Evolutionary conservation across 2,113 vertebrate genomes (phyloP).

Genomic region (Sebastes fasciatus): DNA sequence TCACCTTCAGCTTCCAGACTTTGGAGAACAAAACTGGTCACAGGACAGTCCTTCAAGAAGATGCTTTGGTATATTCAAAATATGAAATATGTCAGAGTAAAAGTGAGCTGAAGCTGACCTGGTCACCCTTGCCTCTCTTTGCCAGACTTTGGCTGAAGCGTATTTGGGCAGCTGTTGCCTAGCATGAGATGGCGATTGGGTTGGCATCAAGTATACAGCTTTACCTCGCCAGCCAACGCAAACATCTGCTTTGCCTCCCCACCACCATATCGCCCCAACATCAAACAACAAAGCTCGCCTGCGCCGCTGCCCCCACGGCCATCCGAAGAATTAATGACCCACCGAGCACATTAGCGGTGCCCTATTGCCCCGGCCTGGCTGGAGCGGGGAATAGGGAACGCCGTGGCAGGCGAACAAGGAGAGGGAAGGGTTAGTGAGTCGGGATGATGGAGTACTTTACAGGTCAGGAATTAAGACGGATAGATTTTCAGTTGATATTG

Average conservation of each 20-base stretch:
- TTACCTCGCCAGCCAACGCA: conserved; percentile 74
- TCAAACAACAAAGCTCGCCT: conserved; percentile 70
- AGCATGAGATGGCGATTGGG: conserved; percentile 75
- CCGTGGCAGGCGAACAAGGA: conserved; percentile 54
- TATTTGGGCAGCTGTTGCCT: conserved; percentile 82
- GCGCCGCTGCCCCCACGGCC: conserved; percentile 61
- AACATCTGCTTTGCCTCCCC: conserved; percentile 83
- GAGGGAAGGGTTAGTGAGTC: conserved; percentile 60
- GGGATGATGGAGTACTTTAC: conserved; percentile 60
- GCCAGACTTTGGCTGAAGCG: conserved; percentile 66
- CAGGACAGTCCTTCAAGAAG: conserved; percentile 5
- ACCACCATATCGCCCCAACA: conserved; percentile 57
- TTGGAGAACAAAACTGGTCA: conserved; percentile 4
- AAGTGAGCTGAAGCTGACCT: conserved; percentile 46
- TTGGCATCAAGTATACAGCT: conserved; percentile 66
- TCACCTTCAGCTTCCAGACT: conserved; percentile 48
- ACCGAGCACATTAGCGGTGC: conserved; percentile 71
- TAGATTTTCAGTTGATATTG: conserved; percentile 25
- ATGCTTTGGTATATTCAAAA: not conserved
- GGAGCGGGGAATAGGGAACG: conserved; percentile 43
- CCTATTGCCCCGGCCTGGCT: conserved; percentile 68
- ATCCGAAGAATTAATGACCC: conserved; percentile 78
- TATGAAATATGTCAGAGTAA: conserved; percentile 6
- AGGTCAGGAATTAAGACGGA: conserved; percentile 54
- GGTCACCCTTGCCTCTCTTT: conserved; percentile 46